Evolutionary conservation across 1,140 invertebrate genomes (phyloP).

Genomic region (Holcopasites calliopsidis): DNA sequence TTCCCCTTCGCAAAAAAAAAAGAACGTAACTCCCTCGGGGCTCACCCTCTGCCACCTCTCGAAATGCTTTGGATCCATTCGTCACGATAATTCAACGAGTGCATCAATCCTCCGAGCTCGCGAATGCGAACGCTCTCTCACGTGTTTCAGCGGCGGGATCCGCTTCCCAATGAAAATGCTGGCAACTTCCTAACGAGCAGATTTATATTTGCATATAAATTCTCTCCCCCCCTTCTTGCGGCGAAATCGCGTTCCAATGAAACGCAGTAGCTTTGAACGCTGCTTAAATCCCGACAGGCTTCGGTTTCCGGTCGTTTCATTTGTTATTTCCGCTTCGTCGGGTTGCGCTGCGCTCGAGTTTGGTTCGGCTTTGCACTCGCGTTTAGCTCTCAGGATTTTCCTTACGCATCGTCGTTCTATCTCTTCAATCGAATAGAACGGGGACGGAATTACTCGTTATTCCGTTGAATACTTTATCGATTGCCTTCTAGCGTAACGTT

Average conservation of each 20-base stretch:
- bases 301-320: neutral
- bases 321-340: neutral
- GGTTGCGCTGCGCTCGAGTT: neutral
- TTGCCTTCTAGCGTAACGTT: neutral
- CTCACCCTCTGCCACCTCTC: neutral
- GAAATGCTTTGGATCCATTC: neutral
- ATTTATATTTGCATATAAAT: constrained; percentile 28
- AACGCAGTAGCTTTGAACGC: neutral
- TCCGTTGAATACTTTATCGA: too few relatives aligned
- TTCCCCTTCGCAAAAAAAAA: neutral
- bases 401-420: too few relatives aligned
- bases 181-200: neutral
- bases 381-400: too few relatives aligned
- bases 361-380: neutral
- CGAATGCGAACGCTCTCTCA: too few relatives aligned
- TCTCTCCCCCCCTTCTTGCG: too few relatives aligned
- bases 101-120: neutral
- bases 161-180: too few relatives aligned
- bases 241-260: neutral
- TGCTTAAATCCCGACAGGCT: neutral
- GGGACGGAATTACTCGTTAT: too few relatives aligned
- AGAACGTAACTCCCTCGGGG: neutral
- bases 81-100: neutral
- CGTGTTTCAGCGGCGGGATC: neutral
- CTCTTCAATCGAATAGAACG: too few relatives aligned